These are phyloP conservation scores for Poeciliopsis infans DNA, from an alignment of 2,797 vertebrate species.

Conservation along the genomic window DNA sequence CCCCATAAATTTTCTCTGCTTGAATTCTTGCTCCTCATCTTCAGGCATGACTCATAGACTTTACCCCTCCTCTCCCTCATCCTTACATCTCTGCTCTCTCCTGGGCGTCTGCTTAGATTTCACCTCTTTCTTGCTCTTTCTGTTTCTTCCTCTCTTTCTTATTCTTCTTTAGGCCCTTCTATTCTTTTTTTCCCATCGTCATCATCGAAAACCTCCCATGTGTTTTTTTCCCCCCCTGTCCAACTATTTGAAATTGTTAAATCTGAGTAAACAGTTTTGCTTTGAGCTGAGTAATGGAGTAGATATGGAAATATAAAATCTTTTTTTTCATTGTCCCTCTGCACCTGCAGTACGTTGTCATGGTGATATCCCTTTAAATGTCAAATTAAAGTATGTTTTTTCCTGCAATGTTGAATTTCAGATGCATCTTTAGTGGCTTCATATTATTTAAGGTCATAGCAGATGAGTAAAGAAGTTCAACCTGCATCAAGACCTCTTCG, in stretches of 20 bases:
- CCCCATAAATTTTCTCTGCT: constrained; percentile 58
- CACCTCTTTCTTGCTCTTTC: neutral
- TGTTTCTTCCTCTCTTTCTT: neutral
- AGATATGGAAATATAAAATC: neutral
- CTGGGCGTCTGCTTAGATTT: constrained; percentile 12
- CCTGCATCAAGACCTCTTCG: neutral
- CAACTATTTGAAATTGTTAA: constrained; percentile 4
- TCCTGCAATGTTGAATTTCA: constrained; percentile 9
- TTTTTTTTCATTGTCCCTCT: neutral
- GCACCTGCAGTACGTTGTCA: constrained; percentile 4
- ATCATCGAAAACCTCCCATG: constrained; percentile 7
- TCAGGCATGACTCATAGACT: constrained; percentile 62
- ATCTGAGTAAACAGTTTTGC: constrained; percentile 15
- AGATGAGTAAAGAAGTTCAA: neutral
- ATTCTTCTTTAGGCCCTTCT: neutral
- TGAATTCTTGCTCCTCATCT: constrained; percentile 56
- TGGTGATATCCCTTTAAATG: neutral
- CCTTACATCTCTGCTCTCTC: constrained; percentile 36
- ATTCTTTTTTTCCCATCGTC: neutral
- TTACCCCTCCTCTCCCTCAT: constrained; percentile 19
- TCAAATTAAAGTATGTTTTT: constrained; percentile 16
- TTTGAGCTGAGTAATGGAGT: neutral
- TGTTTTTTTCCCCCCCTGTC: neutral
- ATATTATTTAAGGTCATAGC: constrained; percentile 3
- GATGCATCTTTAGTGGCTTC: neutral